Evolutionary conservation across 2,888 invertebrate genomes (phyloP), one percentile per base, ranked within the genome.

Genomic region (Amblyteles armatorius): DNA sequence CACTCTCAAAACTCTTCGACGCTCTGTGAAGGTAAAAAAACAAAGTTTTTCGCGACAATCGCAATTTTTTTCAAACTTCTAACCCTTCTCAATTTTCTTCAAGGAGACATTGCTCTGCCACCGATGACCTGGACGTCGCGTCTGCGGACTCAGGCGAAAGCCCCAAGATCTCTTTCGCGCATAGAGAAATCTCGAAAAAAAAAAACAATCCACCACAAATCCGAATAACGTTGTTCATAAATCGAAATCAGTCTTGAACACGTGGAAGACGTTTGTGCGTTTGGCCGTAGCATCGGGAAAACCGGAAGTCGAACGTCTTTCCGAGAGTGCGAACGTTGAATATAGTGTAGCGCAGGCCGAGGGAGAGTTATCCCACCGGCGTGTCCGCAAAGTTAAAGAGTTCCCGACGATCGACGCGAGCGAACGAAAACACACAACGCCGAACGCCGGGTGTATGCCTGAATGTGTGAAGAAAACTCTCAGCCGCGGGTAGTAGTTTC

Each of bases 1-100:
- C n/a, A 82, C 86, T 9, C 89, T 88, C 2, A 81, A 52, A 5
- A 81, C 85, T 52, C 87, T 90, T 79, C 89, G 84, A 48, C 68
- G 73, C 73, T 82, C 86, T 36, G 55, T 89, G 22, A 22, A 86
- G 86, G 88, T 90, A 71, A 82, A 52, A 78, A 22, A 0, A 7
- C 22, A 57, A 36, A 48, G 4, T 48, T 3, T 48, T 16, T 5
- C 13, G 3, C 44, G 44, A 16, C 11, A n/a, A 16, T 48, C 19
- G 36, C 6, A 11, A 22, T 44, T 16, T 11, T n/a, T 19, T 36
- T 40, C 44, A 48, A 68, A 68, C 4, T 40, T 63, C 19, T 13
- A 52, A 19, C 19, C 40, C n/a, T 67, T 40, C 67, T 13, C 29
- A 19, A 1, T 36, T 29, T 71, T 29, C 7, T 71, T 77, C 48